Conservation (phyloP, 2,797 vertebrate species). For the Triplophysa bombifrons region DNA sequence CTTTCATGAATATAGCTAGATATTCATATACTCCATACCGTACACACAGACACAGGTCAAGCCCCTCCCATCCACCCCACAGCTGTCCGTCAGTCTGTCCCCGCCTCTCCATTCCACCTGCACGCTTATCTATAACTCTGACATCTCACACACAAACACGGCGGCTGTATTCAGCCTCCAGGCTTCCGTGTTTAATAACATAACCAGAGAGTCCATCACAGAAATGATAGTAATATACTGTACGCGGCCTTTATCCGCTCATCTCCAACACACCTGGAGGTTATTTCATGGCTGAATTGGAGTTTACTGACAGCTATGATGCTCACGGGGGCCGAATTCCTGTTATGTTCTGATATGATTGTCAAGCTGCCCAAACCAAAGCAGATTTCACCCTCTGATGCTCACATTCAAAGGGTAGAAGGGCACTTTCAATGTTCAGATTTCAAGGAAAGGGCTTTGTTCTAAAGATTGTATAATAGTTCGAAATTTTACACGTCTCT, state of each 20-base stretch:
- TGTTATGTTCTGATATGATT: background rate
- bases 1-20: too few relatives aligned
- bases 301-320: conserved; percentile 18
- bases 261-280: conserved; percentile 19
- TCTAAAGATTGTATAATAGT: too few relatives aligned
- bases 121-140: conserved; percentile 28
- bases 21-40: background rate
- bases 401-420: background rate
- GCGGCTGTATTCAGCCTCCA: conserved; percentile 6
- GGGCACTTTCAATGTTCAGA: background rate
- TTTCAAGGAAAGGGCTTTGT: too few relatives aligned
- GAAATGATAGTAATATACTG: background rate
- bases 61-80: conserved; percentile 15
- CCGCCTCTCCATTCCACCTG: conserved; percentile 27
- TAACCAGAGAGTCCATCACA: conserved; percentile 2
- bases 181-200: conserved; percentile 18
- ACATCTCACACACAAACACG: conserved; percentile 19
- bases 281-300: conserved; percentile 21
- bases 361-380: background rate
- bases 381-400: background rate
- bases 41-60: background rate
- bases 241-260: background rate
- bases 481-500: too few relatives aligned
- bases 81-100: conserved; percentile 28
- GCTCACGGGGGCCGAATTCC: conserved; percentile 1